phyloP scores from a whole-genome alignment of 2,888 invertebrate species.

The Cosmia trapezina region DNA sequence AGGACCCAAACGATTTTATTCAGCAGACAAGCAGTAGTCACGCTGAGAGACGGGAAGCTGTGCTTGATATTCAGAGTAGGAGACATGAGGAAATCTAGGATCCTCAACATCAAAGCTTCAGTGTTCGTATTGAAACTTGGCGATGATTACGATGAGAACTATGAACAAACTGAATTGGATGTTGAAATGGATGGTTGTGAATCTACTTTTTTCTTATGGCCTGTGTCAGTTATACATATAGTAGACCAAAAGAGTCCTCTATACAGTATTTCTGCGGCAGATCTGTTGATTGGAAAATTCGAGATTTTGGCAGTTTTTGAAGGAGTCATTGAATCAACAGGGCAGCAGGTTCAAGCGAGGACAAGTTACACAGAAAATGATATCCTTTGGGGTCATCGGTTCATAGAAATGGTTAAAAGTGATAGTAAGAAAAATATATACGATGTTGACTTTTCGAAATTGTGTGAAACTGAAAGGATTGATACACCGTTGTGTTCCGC shows the following conservation, averaged over 20 bases:
- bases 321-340: slow-evolving; percentile 97
- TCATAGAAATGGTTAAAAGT: slow-evolving; percentile 94
- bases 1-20: slow-evolving; percentile 98
- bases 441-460: slow-evolving; percentile 96
- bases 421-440: slow-evolving; percentile 93
- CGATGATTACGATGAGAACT: slow-evolving; percentile 95
- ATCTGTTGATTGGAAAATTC: slow-evolving; percentile 95
- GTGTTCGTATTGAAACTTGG: slow-evolving; percentile 95
- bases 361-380: slow-evolving; percentile 95
- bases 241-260: slow-evolving; percentile 97
- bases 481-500: slow-evolving; percentile 97
- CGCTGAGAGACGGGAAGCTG: slow-evolving; percentile 95
- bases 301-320: slow-evolving; percentile 97
- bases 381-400: slow-evolving; percentile 96
- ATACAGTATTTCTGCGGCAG: slow-evolving; percentile 96
- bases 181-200: slow-evolving; percentile 95
- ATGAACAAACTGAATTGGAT: slow-evolving; percentile 95
- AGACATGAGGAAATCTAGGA: slow-evolving; percentile 98
- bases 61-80: slow-evolving; percentile 98
- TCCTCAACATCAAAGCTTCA: slow-evolving; percentile 97
- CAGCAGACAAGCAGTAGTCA: slow-evolving; percentile 96
- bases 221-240: slow-evolving; percentile 97
- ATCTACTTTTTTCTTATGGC: slow-evolving; percentile 99
- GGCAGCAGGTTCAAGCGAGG: slow-evolving; percentile 94
- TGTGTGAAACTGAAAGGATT: slow-evolving; percentile 95